phyloP scores from a whole-genome alignment of 2,888 invertebrate genomes.

The Orthosia gothica region DNA sequence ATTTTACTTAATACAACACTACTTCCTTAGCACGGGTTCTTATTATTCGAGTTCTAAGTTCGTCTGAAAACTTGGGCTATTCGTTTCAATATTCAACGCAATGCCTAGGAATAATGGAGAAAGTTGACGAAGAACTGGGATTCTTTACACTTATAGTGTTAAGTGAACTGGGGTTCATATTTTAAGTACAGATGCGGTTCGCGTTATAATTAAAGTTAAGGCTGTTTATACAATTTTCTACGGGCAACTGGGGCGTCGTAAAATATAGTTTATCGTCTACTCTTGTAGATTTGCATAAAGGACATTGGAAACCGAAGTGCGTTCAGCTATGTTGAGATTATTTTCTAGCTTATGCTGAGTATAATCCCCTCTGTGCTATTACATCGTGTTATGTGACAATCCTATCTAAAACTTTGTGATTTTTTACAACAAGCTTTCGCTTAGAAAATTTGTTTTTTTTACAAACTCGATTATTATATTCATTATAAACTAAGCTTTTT shows the following conservation, averaged over 20 bases:
- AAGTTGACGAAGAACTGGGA: slow-evolving; percentile 75
- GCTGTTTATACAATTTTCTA: slow-evolving; percentile 61
- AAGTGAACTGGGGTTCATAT: slow-evolving; percentile 33
- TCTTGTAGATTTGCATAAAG: slow-evolving; percentile 58
- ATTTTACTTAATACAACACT: slow-evolving; percentile 82
- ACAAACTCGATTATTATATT: slow-evolving; percentile 6
- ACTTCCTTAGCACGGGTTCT: slow-evolving; percentile 75
- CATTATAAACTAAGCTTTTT: background rate
- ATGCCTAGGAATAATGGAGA: slow-evolving; percentile 78
- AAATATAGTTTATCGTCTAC: slow-evolving; percentile 47
- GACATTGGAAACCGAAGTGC: slow-evolving; percentile 47
- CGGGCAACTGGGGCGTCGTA: slow-evolving; percentile 51
- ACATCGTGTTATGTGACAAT: slow-evolving; percentile 27
- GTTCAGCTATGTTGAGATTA: slow-evolving; percentile 32
- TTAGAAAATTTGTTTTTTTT: background rate
- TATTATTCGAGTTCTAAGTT: slow-evolving; percentile 85
- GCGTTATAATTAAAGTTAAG: slow-evolving; percentile 46
- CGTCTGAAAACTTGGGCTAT: slow-evolving; percentile 81
- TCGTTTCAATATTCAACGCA: slow-evolving; percentile 85
- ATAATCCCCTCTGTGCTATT: slow-evolving; percentile 39
- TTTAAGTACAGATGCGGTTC: slow-evolving; percentile 28
- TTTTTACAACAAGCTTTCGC: background rate
- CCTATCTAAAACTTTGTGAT: slow-evolving; percentile 5
- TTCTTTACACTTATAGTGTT: slow-evolving; percentile 72
- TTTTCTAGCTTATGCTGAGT: slow-evolving; percentile 37